Evolutionary conservation across 2,797 vertebrate genomes (phyloP).

Genomic region (Margarornis squamiger): DNA sequence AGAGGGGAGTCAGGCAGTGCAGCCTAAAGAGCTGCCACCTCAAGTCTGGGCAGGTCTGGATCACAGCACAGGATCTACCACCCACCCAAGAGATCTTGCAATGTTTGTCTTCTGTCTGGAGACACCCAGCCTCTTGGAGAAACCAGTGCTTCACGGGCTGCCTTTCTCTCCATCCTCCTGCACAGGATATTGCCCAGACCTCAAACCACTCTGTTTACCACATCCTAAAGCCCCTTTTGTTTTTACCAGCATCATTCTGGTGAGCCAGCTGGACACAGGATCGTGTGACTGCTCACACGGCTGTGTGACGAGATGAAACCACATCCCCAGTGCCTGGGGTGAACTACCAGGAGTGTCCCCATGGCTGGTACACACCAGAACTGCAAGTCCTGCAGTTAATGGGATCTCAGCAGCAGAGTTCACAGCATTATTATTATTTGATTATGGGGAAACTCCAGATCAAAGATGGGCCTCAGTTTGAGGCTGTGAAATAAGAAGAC

Average conservation of each 20-base stretch:
- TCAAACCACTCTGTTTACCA: not conserved
- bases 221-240: conserved; percentile 18
- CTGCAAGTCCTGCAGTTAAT: not conserved
- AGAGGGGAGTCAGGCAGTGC: not conserved
- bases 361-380: accelerated
- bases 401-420: not conserved
- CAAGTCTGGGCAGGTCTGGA: not conserved
- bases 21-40: not conserved
- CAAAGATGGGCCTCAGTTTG: not conserved
- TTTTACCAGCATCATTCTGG: not conserved
- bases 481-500: not conserved
- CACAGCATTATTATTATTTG: not conserved
- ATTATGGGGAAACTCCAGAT: not conserved
- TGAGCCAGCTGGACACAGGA: not conserved
- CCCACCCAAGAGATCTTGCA: not conserved
- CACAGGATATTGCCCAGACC: conserved; percentile 9
- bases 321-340: not conserved
- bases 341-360: not conserved
- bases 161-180: not conserved
- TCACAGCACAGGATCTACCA: not conserved
- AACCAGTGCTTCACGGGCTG: not conserved
- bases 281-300: not conserved
- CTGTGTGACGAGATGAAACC: not conserved
- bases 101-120: not conserved
- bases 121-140: not conserved